Conservation (phyloP, 2,113 vertebrate species). For the Laticauda laticaudata region DNA sequence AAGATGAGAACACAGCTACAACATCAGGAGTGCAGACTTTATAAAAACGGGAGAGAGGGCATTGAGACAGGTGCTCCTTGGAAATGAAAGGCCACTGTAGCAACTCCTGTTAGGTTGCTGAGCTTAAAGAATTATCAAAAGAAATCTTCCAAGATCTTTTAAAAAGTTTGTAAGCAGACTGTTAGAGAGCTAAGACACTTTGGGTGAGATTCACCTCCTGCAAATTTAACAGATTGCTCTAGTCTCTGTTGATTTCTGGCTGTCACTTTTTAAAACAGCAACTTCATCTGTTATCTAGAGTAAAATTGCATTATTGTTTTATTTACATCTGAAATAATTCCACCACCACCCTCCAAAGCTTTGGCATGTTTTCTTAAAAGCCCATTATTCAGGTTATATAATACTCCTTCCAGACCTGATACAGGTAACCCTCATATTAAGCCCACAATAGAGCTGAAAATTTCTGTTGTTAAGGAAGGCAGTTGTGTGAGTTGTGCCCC, state of each 20-base stretch:
- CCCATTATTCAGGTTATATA: not conserved
- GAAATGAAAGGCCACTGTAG: not conserved
- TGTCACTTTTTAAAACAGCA: not conserved
- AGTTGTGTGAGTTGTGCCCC: not conserved
- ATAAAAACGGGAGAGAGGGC: not conserved
- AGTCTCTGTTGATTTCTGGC: not conserved
- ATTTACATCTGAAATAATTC: not conserved
- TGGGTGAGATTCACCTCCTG: constrained; percentile 12
- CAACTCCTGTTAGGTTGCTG: not conserved
- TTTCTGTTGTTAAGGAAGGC: not conserved
- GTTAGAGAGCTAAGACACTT: not conserved
- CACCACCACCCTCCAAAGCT: not conserved
- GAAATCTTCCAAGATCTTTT: not conserved
- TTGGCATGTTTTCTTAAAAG: not conserved
- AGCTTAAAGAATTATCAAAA: not conserved
- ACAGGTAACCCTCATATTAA: not conserved
- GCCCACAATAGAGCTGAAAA: not conserved
- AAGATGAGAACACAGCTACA: constrained; percentile 8
- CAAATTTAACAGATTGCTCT: constrained; percentile 14
- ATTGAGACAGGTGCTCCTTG: not conserved
- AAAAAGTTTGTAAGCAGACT: not conserved
- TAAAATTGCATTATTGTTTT: not conserved
- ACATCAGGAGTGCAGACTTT: not conserved
- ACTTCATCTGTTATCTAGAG: constrained; percentile 12
- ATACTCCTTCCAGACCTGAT: not conserved